A percentile compares a stretch with the other conserved stretches of the same genome.
Conservation (phyloP, 2,113 vertebrate genomes). For the Sporophila hypoxantha region DNA sequence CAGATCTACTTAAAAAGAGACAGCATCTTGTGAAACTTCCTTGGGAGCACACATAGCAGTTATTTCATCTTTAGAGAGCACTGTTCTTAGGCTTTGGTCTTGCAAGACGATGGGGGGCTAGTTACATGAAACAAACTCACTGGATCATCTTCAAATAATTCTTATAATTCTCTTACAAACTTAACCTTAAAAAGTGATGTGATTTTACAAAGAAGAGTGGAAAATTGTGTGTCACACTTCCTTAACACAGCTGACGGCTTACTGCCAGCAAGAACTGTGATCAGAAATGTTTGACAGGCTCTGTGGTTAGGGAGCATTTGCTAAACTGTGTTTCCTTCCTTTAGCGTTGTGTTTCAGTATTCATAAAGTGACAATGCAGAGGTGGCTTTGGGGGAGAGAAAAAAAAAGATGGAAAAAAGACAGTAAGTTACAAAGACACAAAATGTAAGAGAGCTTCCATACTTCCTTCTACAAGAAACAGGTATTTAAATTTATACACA, state of each 20-base stretch:
- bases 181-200: neutral
- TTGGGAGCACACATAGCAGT: fast-evolving
- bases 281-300: constrained; percentile 6
- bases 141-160: neutral
- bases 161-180: neutral
- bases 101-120: neutral
- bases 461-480: neutral
- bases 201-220: neutral
- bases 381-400: neutral
- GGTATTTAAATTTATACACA: neutral
- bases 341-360: neutral
- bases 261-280: neutral
- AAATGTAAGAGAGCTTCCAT: neutral
- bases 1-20: neutral
- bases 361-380: neutral
- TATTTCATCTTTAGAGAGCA: neutral
- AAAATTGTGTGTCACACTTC: neutral
- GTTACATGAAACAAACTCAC: neutral
- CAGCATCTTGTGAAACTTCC: neutral
- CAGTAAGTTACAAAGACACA: neutral
- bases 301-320: neutral
- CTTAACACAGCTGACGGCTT: neutral
- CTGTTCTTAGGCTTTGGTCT: neutral
- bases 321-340: neutral
- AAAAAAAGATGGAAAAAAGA: neutral